Evolutionary conservation across 2,797 vertebrate species (phyloP).

Genomic region (Holocentrus rufus): DNA sequence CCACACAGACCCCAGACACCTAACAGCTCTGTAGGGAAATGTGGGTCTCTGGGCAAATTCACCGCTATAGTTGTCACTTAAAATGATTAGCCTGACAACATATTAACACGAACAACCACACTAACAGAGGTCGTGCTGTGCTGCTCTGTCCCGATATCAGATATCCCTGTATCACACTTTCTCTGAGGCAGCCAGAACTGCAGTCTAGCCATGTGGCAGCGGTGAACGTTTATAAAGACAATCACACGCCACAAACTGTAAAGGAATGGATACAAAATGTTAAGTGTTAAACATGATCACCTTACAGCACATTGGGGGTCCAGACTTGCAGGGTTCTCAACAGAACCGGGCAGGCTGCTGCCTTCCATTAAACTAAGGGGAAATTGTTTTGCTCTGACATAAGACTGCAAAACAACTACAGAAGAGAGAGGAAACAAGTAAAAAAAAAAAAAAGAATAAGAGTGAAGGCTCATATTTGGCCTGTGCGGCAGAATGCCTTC

Average conservation of each 20-base stretch:
- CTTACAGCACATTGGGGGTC: slow-evolving; percentile 2
- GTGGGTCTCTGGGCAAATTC: background rate
- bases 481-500: slow-evolving; percentile 29
- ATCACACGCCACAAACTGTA: background rate
- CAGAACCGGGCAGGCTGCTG: slow-evolving; percentile 27
- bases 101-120: background rate
- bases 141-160: background rate
- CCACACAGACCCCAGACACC: slow-evolving; percentile 23
- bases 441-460: slow-evolving; percentile 20
- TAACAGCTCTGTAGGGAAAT: slow-evolving; percentile 23
- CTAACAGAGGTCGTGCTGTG: background rate
- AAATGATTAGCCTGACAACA: background rate
- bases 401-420: slow-evolving; percentile 45
- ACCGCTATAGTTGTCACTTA: background rate
- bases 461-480: slow-evolving; percentile 33
- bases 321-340: slow-evolving; percentile 6
- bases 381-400: slow-evolving; percentile 66
- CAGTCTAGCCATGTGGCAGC: background rate
- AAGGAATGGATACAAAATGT: background rate
- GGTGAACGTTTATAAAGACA: slow-evolving; percentile 1
- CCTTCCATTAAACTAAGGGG: slow-evolving; percentile 52
- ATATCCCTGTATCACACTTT: slow-evolving; percentile 5
- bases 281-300: background rate
- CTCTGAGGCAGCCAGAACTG: background rate
- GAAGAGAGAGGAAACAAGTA: slow-evolving; percentile 24